Evolutionary conservation across 2,797 vertebrate species (phyloP), one percentile per base, ranked within the genome.

Genomic region (Champsocephalus gunnari): DNA sequence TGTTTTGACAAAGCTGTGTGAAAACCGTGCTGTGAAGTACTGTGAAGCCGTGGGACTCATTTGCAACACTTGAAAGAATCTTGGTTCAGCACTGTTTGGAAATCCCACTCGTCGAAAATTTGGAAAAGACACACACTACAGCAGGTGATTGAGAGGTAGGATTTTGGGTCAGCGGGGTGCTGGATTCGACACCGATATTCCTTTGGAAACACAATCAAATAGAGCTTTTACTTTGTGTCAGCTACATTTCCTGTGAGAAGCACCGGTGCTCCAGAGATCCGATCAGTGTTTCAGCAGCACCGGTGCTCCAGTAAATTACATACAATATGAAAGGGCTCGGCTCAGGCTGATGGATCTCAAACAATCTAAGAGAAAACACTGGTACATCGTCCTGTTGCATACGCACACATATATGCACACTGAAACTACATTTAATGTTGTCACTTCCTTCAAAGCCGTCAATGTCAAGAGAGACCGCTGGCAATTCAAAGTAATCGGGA

Each of bases 401-500:
- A 81, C 71, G 66, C 85, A 75, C 78, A 73, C 63, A 82, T 69
- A 80, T 75, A 88, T 81, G 81, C 91, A 86, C 81, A 60, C 73
- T 53, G 78, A 81, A 86, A 91, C 90, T 89, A 84, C 90, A 93
- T 92, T 82, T 92, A 88, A 73, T 83, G 86, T 75, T 94, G 83
- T 93, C 90, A 95, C 94, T 93, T 88, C 92, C 80, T 49, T 90
- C 87, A 94, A 93, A 94, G 91, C 92, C 75, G 79, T 94, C 96
- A 95, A 89, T 94, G 95, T 95, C 95, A 92, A 83, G 85, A 90
- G 94, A 91, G 91, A 95, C 94, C 86, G 90, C 92, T 90, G 91
- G 95, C 96, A 96, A 98, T 96, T 97, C 96, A 95, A 96, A 96
- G 93, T 96, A 96, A 97, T 96, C 96, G 94, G 90, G 89, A 89